These are phyloP conservation scores for Numenius phaeopus DNA, from an alignment of 2,797 vertebrate species.

Conservation along the genomic window DNA sequence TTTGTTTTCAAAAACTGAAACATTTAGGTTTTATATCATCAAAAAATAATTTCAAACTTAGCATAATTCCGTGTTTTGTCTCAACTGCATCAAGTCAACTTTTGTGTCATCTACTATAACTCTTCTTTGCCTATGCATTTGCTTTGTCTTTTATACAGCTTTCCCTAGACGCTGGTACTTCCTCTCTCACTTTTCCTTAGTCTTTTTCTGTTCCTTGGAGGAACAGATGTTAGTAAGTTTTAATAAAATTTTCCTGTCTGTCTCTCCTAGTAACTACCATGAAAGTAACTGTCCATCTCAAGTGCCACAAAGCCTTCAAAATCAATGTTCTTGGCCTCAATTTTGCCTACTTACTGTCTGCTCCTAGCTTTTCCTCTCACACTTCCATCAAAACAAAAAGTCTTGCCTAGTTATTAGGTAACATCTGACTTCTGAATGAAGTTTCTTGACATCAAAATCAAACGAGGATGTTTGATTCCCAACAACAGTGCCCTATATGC, in stretches of 20 bases:
- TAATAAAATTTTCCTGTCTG: neutral
- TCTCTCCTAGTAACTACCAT: neutral
- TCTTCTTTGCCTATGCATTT: neutral
- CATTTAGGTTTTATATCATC: neutral
- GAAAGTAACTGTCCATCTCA: neutral
- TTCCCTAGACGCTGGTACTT: neutral
- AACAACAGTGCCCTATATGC: neutral
- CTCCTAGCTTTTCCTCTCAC: neutral
- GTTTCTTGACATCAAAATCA: neutral
- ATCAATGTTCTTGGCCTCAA: accelerated
- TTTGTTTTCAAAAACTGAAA: neutral
- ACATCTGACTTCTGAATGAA: neutral
- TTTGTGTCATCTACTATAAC: neutral
- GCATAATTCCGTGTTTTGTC: neutral
- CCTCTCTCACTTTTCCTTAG: neutral
- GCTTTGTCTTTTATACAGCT: neutral
- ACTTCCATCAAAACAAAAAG: neutral
- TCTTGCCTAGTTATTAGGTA: neutral
- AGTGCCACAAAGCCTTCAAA: neutral
- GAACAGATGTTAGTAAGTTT: neutral
- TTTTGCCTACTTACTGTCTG: neutral
- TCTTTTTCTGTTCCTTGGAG: neutral
- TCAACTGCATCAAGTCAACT: neutral
- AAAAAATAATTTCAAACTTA: neutral
- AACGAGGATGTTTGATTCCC: neutral